These are phyloP conservation scores for Eristalis pertinax DNA, from an alignment of 2,888 invertebrate genomes.

Conservation along the genomic window DNA sequence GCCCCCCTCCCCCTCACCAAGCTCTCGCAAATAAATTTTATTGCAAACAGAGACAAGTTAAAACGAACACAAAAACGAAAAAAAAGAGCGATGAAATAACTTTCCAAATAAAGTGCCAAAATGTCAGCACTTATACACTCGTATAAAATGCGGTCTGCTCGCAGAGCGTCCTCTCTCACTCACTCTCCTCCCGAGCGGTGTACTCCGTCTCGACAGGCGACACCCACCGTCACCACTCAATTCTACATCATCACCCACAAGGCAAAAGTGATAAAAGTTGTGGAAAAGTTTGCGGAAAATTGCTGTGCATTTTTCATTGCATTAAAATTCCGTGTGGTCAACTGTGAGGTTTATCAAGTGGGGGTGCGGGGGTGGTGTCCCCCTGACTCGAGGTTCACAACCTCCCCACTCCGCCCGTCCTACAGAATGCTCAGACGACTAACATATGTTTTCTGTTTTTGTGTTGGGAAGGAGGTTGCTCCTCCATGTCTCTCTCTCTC, in stretches of 20 bases:
- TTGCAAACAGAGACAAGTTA: constrained; percentile 49
- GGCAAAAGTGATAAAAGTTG: constrained; percentile 71
- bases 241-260: constrained; percentile 57
- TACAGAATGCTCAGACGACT: constrained; percentile 55
- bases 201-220: constrained; percentile 36
- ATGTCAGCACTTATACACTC: constrained; percentile 70
- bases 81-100: constrained; percentile 3
- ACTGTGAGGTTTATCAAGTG: constrained; percentile 50
- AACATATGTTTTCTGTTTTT: constrained; percentile 58
- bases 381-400: not conserved
- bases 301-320: constrained; percentile 71
- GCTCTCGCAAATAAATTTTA: constrained; percentile 57
- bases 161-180: constrained; percentile 17
- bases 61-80: constrained; percentile 31
- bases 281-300: constrained; percentile 71
- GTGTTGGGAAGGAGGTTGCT: not conserved
- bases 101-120: constrained; percentile 70
- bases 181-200: constrained; percentile 1
- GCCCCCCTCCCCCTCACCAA: constrained; percentile 8
- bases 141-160: constrained; percentile 61
- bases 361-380: not conserved
- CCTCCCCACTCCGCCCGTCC: not conserved
- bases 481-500: not conserved
- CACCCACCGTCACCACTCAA: constrained; percentile 33
- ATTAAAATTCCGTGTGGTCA: constrained; percentile 69